Evolutionary conservation across 2,888 invertebrate species (phyloP).

Genomic region (Rhingia campestris): DNA sequence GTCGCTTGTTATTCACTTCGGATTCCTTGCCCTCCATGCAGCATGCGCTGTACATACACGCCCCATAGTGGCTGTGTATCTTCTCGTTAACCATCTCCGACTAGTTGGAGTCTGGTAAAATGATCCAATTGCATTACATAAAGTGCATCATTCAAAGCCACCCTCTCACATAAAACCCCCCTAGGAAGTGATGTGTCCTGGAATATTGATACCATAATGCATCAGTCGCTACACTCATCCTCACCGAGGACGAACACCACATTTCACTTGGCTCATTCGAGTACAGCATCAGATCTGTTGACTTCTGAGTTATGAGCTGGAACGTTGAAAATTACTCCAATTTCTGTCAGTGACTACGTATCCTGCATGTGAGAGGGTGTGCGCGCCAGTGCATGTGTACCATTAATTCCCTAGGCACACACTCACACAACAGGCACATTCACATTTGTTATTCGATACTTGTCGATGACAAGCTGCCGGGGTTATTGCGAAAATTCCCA

Average conservation of each 20-base stretch:
- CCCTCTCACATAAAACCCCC: neutral
- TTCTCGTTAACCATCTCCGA: conserved; percentile 11
- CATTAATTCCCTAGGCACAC: conserved; percentile 13
- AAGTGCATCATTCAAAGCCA: conserved; percentile 11
- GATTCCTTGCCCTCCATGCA: neutral
- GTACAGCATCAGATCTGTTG: neutral
- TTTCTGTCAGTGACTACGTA: conserved; percentile 28
- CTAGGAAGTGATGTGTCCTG: conserved; percentile 6
- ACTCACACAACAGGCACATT: conserved; percentile 1
- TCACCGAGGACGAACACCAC: neutral
- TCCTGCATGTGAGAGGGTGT: neutral
- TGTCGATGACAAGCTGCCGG: conserved; percentile 30
- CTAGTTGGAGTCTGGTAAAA: neutral
- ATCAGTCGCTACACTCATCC: conserved; percentile 16
- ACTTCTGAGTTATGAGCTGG: conserved; percentile 35
- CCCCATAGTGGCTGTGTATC: neutral
- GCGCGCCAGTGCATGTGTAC: neutral
- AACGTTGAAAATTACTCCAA: conserved; percentile 42
- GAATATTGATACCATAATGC: conserved; percentile 42
- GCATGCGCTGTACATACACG: neutral
- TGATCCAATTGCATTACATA: conserved; percentile 15
- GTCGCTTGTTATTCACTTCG: conserved; percentile 23
- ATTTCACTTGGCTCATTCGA: conserved; percentile 2
- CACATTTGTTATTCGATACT: conserved; percentile 29
- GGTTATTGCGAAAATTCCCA: conserved; percentile 26